phyloP scores from a whole-genome alignment of 2,113 vertebrate genomes.

The Oreochromis aureus region DNA sequence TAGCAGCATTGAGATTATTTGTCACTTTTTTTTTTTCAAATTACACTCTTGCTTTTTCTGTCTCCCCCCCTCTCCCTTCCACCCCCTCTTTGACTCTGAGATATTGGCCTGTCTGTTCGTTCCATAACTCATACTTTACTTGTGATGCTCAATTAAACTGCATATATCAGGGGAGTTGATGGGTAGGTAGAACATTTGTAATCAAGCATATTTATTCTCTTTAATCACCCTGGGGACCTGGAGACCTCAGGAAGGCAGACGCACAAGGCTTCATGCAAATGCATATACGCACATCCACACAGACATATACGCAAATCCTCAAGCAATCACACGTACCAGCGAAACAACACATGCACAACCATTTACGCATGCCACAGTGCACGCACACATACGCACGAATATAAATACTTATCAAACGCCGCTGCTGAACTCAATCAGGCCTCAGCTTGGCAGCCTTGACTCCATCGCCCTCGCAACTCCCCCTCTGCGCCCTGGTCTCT shows the following conservation, averaged over 20 bases:
- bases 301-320: neutral
- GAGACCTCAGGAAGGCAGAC: constrained; percentile 52
- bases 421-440: constrained; percentile 69
- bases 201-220: constrained; percentile 79
- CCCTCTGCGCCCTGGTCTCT: constrained; percentile 42
- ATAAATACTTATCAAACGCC: constrained; percentile 33
- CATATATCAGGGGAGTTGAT: constrained; percentile 74
- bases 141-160: constrained; percentile 75
- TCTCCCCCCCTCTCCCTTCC: neutral
- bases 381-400: neutral
- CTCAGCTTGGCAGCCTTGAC: constrained; percentile 46
- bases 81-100: constrained; percentile 36
- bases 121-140: constrained; percentile 74
- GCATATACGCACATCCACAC: neutral
- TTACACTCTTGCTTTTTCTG: neutral
- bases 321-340: constrained; percentile 3
- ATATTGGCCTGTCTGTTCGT: constrained; percentile 65
- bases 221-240: constrained; percentile 72
- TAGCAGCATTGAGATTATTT: constrained; percentile 20
- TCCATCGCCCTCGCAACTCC: constrained; percentile 22
- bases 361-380: neutral
- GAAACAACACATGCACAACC: neutral
- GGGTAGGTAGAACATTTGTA: constrained; percentile 72
- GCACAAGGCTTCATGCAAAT: constrained; percentile 43
- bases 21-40: constrained; percentile 19